Conservation (phyloP, 2,797 vertebrate genomes). For the Capromys pilorides region DNA sequence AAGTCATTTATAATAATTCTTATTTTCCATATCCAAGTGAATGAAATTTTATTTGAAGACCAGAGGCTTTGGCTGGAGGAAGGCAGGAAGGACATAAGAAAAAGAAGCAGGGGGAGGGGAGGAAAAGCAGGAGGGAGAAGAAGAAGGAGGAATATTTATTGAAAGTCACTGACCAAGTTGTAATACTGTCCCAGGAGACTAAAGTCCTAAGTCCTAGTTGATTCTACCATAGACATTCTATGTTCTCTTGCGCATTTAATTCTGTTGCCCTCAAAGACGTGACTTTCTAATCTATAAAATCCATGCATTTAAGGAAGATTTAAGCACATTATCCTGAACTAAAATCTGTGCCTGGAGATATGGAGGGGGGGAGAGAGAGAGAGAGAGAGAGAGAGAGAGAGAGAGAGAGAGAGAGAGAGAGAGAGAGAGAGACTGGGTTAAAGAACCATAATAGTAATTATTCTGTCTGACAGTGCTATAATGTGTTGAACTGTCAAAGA, state of each 20-base stretch:
- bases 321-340: not conserved
- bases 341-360: not conserved
- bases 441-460: not conserved
- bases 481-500: not conserved
- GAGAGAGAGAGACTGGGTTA: not conserved
- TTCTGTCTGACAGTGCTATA: not conserved
- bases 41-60: not conserved
- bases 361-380: not conserved
- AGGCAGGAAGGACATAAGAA: not conserved
- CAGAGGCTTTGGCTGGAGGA: not conserved
- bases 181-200: not conserved
- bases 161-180: constrained; percentile 16
- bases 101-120: not conserved
- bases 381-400: not conserved
- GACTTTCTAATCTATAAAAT: not conserved
- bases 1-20: constrained; percentile 4
- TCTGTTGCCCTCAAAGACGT: not conserved
- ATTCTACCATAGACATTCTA: not conserved
- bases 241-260: constrained; percentile 29
- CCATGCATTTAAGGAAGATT: not conserved
- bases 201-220: not conserved
- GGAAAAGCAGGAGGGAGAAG: not conserved
- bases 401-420: not conserved
- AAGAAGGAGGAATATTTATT: not conserved
- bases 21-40: constrained; percentile 1